A percentile compares a stretch with the other conserved stretches of the same genome.
Evolutionary conservation across 2,888 invertebrate species (phyloP).

Genomic region (Aleiodes leptofemur): DNA sequence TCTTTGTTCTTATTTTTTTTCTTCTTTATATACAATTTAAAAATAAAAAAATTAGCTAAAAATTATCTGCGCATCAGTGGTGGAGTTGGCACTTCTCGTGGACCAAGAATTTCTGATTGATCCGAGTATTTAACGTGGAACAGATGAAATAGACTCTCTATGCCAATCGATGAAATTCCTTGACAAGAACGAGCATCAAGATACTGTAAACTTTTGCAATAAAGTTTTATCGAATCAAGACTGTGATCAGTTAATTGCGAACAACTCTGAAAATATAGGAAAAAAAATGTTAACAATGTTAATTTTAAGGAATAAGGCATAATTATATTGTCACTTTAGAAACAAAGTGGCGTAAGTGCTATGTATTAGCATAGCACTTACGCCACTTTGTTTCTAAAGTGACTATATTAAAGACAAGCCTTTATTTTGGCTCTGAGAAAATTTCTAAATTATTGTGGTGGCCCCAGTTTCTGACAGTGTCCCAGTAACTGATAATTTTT

Average conservation of each 20-base stretch:
- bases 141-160: constrained; percentile 54
- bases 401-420: too few species aligned
- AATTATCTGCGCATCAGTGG: constrained; percentile 58
- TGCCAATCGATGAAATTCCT: constrained; percentile 75
- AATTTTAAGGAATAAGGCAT: constrained; percentile 27
- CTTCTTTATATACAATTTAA: not conserved
- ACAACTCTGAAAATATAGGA: constrained; percentile 78
- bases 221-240: constrained; percentile 76
- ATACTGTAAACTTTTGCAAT: constrained; percentile 78
- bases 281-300: not conserved
- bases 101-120: constrained; percentile 48
- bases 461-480: too few species aligned
- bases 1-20: not conserved
- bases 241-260: constrained; percentile 79
- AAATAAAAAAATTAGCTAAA: not conserved
- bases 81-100: constrained; percentile 52
- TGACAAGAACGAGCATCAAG: constrained; percentile 79
- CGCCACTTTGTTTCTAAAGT: not conserved
- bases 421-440: too few species aligned
- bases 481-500: too few species aligned
- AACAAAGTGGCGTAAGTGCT: too few species aligned
- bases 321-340: not conserved
- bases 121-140: constrained; percentile 60
- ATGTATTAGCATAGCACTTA: too few species aligned
- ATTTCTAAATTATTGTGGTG: too few species aligned